Base-by-base conservation (phyloP, 2,113 vertebrate species). In the Stomatorhinus ivindoensis region DNA sequence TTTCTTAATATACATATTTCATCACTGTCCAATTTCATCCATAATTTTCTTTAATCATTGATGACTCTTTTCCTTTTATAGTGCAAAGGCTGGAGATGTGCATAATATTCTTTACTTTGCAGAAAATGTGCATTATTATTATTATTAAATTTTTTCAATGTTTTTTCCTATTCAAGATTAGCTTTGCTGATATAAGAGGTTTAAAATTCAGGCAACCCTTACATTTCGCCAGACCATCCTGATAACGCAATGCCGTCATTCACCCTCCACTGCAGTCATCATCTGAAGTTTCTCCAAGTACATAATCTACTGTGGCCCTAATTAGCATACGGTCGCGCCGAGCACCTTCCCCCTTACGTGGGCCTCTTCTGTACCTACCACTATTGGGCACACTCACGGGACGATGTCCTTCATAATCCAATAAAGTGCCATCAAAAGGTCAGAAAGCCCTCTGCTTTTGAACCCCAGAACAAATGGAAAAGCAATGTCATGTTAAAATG, bases 371-470 rank as follows among this genome's bases (percentile, higher is more conserved):
- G 31, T 3, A 69, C 89, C 47, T 47, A 89, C 86, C 58, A 42
- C 19, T 21, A 6, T 61, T 46, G 47, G 24, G 53, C 55, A 85
- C 50, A 61, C 44, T 69, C 21, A 15, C 19, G 89, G 65, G 80
- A 91, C 93, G 92, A 95, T 91, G 89, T 90, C 89, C 89, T 91
- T 91, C 87, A 93, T 94, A 95, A 96, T 95, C 94, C 92, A 90
- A 90, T 94, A 95, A 95, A 93, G 92, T 93, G 89, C 91, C 93
- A 94, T 95, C 94, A 95, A 94, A 95, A 93, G 92, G 92, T 94
- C 92, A 93, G 80, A 90, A 92, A 93, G 91, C 92, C 24, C 91
- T 88, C 91, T 92, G 31, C 42, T 91, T 89, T 73, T 91, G 88
- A 92, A 93, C 93, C 24, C 69, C 39, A 51, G 91, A 93, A 94